Evolutionary conservation across 2,113 vertebrate species (phyloP), one percentile per base, ranked within the genome.

Genomic region (Sterrhoptilus dennistouni): DNA sequence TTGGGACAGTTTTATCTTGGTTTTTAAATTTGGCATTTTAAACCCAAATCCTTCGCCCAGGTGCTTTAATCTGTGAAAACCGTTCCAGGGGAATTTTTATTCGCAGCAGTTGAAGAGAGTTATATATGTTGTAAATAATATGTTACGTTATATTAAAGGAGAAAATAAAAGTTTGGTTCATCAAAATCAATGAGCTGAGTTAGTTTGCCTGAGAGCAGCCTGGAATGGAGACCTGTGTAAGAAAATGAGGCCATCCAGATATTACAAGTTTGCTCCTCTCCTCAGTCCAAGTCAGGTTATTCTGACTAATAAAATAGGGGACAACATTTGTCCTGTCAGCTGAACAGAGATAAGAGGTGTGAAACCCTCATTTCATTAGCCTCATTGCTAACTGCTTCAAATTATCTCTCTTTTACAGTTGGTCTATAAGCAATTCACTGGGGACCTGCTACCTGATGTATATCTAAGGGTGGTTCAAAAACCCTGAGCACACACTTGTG

Each of bases 341-440:
- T 14, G 25, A 76, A 33, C 42, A 66, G 79, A 92, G 63, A 90
- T 88, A 90, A 95, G 63, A 86, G 50, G 25, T 35, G 66, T 69
- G 70, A 90, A 95, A 57, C 57, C 8, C 70, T 80, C 66, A 80
- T 93, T 95, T 96, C 75, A 80, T 90, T 80, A 83, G 23, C 71
- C 35, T 80, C 2, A 0, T 25, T 81, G 54, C 50, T 87, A 87
- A 82, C 84, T 88, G 78, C 36, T 77, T 94, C 66, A 71, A 92
- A 95, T 90, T 88, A 85, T 80, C 15, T 1, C 85, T 68, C 45
- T 70, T 86, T 92, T 83, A 54, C 59, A 72, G 71, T 53, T 56
- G 47, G 38, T 83, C 61, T 61, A 29, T 50, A 24, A 80, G 79
- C 57, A 88, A 45, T 65, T 92, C 85, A 22, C 13, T 54, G 45